Conservation (phyloP, 2,888 invertebrate genomes). For the Agrypnus murinus region DNA sequence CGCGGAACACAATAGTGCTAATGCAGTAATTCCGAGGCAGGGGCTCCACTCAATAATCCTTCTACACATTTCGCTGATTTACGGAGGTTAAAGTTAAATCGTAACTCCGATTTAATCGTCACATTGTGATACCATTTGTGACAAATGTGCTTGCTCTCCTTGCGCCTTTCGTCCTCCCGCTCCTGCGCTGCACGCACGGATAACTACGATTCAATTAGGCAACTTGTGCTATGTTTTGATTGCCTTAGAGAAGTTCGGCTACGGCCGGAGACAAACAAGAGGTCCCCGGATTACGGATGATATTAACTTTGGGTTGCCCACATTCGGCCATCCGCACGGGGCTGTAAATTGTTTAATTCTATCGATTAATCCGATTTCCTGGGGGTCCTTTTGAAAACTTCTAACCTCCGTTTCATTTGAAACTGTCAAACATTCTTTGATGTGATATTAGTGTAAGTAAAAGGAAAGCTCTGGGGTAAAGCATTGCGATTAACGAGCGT, state of each 20-base stretch:
- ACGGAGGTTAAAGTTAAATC: constrained; percentile 53
- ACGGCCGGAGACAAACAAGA: constrained; percentile 33
- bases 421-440: constrained; percentile 1
- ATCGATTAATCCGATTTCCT: constrained; percentile 24
- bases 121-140: constrained; percentile 52
- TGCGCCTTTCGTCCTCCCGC: constrained; percentile 32
- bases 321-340: constrained; percentile 22
- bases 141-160: constrained; percentile 51
- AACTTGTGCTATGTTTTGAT: constrained; percentile 44
- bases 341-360: constrained; percentile 26
- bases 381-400: constrained; percentile 13
- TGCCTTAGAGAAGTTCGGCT: constrained; percentile 33
- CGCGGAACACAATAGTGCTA: constrained; percentile 46
- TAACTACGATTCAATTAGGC: constrained; percentile 54
- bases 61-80: constrained; percentile 54
- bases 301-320: constrained; percentile 31
- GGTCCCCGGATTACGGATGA: constrained; percentile 26
- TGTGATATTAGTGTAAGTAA: neutral
- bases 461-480: too few species aligned
- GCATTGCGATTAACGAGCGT: constrained; percentile 10
- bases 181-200: constrained; percentile 47
- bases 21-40: constrained; percentile 49
- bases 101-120: constrained; percentile 56
- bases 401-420: neutral
- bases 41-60: constrained; percentile 53